Percentiles rank a stretch among this genome's conserved stretches.
phyloP scores from a whole-genome alignment of 2,113 vertebrate species.

The Haemorhous mexicanus region DNA sequence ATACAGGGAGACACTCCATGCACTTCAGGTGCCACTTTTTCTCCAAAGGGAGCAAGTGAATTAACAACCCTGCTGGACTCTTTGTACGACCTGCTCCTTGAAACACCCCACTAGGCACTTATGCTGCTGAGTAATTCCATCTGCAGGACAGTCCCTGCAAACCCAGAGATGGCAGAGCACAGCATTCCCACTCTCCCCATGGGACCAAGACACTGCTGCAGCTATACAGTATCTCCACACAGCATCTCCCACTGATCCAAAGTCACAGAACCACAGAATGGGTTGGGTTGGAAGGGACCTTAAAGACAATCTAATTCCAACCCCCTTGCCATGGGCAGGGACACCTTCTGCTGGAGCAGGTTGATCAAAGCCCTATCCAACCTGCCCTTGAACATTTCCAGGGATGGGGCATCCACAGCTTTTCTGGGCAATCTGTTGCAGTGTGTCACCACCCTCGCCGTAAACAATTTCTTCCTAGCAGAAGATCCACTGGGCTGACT shows the following conservation, averaged over 20 bases:
- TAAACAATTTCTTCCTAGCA: not conserved
- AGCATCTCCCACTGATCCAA: not conserved
- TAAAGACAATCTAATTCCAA: not conserved
- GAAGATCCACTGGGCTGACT: not conserved
- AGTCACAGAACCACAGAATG: not conserved
- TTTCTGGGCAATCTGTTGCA: not conserved
- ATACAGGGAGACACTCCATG: fast-evolving
- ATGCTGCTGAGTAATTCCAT: not conserved
- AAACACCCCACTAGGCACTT: not conserved
- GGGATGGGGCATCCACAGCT: not conserved
- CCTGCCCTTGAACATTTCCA: not conserved
- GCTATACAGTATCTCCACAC: not conserved
- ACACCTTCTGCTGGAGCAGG: not conserved
- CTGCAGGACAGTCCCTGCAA: not conserved
- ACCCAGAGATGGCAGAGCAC: not conserved
- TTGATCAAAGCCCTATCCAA: not conserved
- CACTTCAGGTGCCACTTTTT: not conserved
- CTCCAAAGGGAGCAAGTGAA: not conserved
- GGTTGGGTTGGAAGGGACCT: not conserved
- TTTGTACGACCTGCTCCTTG: not conserved
- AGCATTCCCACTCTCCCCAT: not conserved
- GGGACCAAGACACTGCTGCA: not conserved
- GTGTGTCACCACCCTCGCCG: not conserved
- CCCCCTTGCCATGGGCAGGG: not conserved
- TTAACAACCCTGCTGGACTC: not conserved